Conservation (phyloP, 2,113 vertebrate species). For the Sceloporus tristichus region DNA sequence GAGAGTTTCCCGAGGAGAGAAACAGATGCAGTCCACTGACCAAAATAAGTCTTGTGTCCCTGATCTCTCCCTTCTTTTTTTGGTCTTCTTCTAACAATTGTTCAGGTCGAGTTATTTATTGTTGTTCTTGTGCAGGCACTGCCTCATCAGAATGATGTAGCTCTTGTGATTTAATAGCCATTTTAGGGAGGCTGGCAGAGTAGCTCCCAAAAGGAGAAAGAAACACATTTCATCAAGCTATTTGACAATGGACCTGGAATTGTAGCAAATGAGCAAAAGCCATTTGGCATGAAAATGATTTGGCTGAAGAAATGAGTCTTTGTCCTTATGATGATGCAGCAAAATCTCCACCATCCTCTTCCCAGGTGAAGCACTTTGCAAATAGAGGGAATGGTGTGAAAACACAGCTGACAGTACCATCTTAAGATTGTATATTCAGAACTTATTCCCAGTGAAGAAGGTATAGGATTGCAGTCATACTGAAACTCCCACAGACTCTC, state of each 20-base stretch:
- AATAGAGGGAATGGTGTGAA: background rate
- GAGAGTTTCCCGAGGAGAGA: background rate
- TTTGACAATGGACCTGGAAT: background rate
- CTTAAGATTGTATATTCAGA: background rate
- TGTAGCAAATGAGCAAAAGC: conserved; percentile 11
- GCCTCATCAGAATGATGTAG: background rate
- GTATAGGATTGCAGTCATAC: background rate
- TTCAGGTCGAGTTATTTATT: background rate
- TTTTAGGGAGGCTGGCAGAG: background rate
- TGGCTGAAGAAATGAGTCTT: conserved; percentile 16
- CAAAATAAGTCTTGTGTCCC: rapidly evolving
- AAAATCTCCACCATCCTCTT: background rate
- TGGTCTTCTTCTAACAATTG: background rate
- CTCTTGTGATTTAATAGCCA: background rate
- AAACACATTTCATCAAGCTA: background rate
- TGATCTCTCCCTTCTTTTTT: background rate
- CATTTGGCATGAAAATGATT: background rate
- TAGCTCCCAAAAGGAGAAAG: background rate
- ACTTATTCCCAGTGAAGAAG: background rate
- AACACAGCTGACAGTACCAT: background rate
- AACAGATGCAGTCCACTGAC: background rate
- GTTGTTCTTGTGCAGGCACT: background rate
- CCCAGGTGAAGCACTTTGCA: background rate
- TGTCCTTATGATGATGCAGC: background rate
- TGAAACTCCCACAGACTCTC: background rate